These are phyloP conservation scores for Alosa alosa DNA, from an alignment of 2,113 vertebrate genomes.

Conservation along the genomic window DNA sequence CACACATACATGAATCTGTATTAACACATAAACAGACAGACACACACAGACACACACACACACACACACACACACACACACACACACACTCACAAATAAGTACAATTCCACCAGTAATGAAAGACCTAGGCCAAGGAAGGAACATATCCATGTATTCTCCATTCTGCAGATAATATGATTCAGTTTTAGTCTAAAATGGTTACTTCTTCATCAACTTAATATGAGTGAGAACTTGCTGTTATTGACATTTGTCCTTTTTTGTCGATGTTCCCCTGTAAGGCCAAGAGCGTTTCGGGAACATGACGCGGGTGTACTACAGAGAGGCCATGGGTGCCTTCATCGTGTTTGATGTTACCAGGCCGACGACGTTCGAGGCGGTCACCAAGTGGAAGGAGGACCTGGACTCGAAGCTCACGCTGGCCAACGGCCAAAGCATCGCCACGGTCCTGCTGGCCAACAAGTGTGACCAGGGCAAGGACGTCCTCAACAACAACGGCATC, in stretches of 20 bases:
- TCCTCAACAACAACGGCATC: conserved; percentile 58
- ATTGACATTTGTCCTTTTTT: not conserved
- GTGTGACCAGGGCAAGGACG: conserved; percentile 73
- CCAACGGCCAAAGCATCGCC: conserved; percentile 72
- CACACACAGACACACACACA: not conserved
- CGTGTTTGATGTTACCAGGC: conserved; percentile 76
- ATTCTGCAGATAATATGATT: not conserved
- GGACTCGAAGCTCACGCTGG: conserved; percentile 75
- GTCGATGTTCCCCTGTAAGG: conserved; percentile 55
- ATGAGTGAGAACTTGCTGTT: not conserved
- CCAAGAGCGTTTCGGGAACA: conserved; percentile 82
- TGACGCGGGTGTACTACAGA: conserved; percentile 81
- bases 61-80: not conserved
- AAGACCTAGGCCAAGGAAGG: not conserved
- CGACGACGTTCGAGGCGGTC: conserved; percentile 75
- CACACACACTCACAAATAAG: not conserved
- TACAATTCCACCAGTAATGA: not conserved
- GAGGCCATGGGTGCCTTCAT: conserved; percentile 81
- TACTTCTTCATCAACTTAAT: too few relatives aligned
- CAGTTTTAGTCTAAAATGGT: too few relatives aligned
- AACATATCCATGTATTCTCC: not conserved
- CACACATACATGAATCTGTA: not conserved
- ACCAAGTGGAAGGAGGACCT: conserved; percentile 81
- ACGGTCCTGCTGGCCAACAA: conserved; percentile 79
- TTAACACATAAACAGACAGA: not conserved